phyloP scores from a whole-genome alignment of 2,113 vertebrate species.

The Lamprotornis superbus region DNA sequence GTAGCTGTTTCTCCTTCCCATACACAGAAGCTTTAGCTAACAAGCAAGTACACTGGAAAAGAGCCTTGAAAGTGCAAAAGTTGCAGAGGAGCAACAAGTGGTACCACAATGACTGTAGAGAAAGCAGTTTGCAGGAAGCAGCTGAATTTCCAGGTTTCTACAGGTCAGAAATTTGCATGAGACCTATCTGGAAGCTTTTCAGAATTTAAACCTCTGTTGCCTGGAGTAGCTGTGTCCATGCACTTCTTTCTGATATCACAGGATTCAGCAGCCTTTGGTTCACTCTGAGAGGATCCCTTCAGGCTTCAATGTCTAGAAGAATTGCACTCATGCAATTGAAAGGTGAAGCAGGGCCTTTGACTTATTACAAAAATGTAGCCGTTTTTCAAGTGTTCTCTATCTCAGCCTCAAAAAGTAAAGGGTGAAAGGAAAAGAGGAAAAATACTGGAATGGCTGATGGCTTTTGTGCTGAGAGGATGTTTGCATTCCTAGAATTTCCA shows the following conservation, averaged over 20 bases:
- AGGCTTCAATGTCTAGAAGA: background rate
- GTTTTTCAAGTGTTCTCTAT: background rate
- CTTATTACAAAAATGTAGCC: background rate
- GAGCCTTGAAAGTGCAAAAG: background rate
- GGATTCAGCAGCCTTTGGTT: background rate
- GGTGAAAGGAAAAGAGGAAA: background rate
- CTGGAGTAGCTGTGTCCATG: background rate
- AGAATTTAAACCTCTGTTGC: background rate
- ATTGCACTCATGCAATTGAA: background rate
- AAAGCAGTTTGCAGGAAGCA: background rate
- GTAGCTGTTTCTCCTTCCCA: background rate
- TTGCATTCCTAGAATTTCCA: slow-evolving; percentile 3
- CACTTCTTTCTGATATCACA: background rate
- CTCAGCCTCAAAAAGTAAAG: background rate
- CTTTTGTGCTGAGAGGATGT: background rate
- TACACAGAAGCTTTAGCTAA: background rate
- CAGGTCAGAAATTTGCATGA: background rate
- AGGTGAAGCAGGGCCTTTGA: background rate
- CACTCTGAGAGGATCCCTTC: background rate
- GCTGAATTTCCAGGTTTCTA: background rate
- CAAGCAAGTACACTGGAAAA: background rate
- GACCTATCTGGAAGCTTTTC: background rate
- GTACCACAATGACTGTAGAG: background rate
- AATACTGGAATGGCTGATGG: background rate
- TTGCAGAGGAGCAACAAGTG: background rate